Conservation (phyloP, 1,140 invertebrate genomes). For the Hylyphantes graminicola region DNA sequence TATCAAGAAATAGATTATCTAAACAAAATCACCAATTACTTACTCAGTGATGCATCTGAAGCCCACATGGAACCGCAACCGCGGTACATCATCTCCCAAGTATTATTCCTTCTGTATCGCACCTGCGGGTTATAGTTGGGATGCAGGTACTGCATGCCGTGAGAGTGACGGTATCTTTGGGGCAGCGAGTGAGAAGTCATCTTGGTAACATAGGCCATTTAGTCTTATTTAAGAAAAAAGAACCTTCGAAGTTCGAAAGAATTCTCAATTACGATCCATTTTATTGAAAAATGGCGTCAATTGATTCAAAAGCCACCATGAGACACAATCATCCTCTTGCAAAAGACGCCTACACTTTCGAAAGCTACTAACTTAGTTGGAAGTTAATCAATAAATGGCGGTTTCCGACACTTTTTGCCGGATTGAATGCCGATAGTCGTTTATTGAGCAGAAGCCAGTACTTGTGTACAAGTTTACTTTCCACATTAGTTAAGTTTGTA, state of each 20-base stretch:
- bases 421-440: too few relatives aligned
- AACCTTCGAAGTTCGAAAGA: neutral
- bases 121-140: conserved; percentile 19
- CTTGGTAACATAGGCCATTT: neutral
- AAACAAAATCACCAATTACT: neutral
- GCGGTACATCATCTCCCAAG: conserved; percentile 27
- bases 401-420: too few relatives aligned
- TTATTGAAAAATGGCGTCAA: neutral
- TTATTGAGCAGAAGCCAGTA: too few relatives aligned
- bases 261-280: neutral
- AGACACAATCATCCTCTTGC: neutral
- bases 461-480: too few relatives aligned
- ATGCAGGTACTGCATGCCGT: conserved; percentile 12
- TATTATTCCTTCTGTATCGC: neutral
- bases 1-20: too few relatives aligned
- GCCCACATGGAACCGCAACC: conserved; percentile 30
- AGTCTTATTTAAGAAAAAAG: neutral
- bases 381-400: too few relatives aligned
- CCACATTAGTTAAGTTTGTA: too few relatives aligned
- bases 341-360: conserved; percentile 3
- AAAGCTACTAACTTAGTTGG: too few relatives aligned
- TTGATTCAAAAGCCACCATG: conserved; percentile 8
- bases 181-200: conserved; percentile 39
- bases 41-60: conserved; percentile 19
- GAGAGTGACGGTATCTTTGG: conserved; percentile 17